Base-by-base conservation (phyloP, 2,888 invertebrate genomes). In the Tenodera sinensis region DNA sequence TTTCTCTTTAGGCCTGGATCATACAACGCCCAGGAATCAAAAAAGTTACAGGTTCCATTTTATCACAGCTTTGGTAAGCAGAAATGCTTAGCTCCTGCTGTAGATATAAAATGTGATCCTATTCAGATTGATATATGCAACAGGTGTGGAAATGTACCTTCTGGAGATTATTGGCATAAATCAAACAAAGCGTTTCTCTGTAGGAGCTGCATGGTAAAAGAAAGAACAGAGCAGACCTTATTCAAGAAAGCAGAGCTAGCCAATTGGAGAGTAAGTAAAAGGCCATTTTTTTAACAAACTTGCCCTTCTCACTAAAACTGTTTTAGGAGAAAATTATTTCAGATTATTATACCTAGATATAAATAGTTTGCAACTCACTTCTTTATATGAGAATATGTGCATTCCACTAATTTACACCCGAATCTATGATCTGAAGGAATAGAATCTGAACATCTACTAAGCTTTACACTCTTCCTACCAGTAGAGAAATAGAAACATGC, bases 91-190 rank as follows among this genome's bases (percentile, higher is more conserved):
- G 27, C 28, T 14, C 28, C 88, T 27, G 34, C 83, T 27, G 88
- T 88, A 54, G 25, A 54, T 28, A 34, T 88, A n/a, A 81, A 28
- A 25, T 88, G 88, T 42, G 20, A 14, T 25, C 34, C 34, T 8
- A 42, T 27, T 3, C n/a, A 47, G 34, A 25, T 15, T 14, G 84
- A 28, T 27, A n/a, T 20, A 47, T 89, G 89, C 87, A 83, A 88
- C 20, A 54, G 34, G n/a, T 88, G 88, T 82, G 84, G 81, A 8
- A 86, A 28, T 28, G 15, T 28, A 7, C 84, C 84, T 6, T 47
- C 25, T 25, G 88, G 84, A 30, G 88, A 88, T 83, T 88, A 47
- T 28, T 88, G 88, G 88, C 83, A 47, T 20, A 34, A 7, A 27
- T 27, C 27, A n/a, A 85, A 27, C n/a, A 28, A n/a, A 27, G 85